Percentiles rank a stretch among this genome's conserved stretches.
Evolutionary conservation across 2,888 invertebrate genomes (phyloP).

Genomic region (Pollenia labialis): DNA sequence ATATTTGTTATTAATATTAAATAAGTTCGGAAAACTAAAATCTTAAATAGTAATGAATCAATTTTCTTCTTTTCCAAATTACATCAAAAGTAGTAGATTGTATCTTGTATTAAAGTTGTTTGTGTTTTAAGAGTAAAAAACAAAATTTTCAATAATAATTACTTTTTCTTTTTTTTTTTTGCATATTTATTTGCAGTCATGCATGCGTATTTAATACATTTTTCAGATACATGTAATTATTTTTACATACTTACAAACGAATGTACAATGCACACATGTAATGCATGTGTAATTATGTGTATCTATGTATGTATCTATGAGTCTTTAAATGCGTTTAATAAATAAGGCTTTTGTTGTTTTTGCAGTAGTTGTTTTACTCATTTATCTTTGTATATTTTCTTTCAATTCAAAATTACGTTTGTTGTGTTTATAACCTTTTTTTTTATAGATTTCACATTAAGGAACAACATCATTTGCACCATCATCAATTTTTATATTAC

Average conservation of each 20-base stretch:
- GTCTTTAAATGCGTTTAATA: conserved; percentile 37
- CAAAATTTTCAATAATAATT: conserved; percentile 66
- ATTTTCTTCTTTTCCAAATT: too few species aligned
- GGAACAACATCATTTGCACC: conserved; percentile 69
- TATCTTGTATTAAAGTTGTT: neutral
- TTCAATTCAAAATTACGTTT: conserved; percentile 68
- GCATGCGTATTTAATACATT: conserved; percentile 59
- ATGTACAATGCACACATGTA: too few species aligned
- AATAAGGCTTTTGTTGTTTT: conserved; percentile 22
- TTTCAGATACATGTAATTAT: neutral
- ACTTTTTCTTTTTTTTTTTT: conserved; percentile 48
- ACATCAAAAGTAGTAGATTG: neutral
- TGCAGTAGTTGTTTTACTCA: conserved; percentile 42
- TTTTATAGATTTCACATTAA: conserved; percentile 53
- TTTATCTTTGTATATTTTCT: conserved; percentile 70
- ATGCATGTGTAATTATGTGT: too few species aligned
- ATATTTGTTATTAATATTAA: too few species aligned
- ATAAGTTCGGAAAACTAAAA: too few species aligned
- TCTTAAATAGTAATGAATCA: too few species aligned
- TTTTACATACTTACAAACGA: neutral
- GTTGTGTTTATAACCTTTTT: conserved; percentile 9
- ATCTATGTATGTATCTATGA: neutral
- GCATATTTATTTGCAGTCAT: conserved; percentile 60
- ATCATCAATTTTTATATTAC: conserved; percentile 68
- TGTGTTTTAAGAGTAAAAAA: conserved; percentile 26